Conservation (phyloP, 2,797 vertebrate genomes). For the Onychomys arenicola region DNA sequence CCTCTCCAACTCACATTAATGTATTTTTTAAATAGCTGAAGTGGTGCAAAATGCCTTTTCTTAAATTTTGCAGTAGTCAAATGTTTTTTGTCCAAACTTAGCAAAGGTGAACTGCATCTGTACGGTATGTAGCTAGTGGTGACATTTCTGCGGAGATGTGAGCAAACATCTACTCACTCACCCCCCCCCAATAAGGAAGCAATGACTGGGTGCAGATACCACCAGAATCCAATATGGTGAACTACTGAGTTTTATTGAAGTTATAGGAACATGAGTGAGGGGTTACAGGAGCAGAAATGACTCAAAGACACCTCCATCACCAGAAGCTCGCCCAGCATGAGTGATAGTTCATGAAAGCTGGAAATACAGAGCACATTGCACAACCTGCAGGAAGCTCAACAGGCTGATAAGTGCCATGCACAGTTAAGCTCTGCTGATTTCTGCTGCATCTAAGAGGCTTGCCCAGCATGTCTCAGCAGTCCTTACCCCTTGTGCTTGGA, state of each 20-base stretch:
- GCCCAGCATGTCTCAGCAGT: background rate
- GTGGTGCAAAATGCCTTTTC: background rate
- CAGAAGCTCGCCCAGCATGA: background rate
- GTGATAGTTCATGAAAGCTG: background rate
- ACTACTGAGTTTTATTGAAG: background rate
- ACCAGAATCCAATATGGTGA: background rate
- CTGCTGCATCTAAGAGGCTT: background rate
- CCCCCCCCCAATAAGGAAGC: background rate
- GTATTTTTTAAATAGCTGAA: background rate
- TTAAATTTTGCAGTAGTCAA: background rate
- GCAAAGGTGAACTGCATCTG: background rate
- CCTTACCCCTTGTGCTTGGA: background rate
- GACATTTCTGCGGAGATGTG: background rate
- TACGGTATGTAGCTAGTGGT: background rate
- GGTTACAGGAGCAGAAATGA: background rate
- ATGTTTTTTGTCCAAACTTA: background rate
- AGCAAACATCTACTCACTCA: background rate
- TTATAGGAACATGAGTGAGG: background rate
- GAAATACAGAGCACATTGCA: background rate
- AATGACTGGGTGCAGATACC: background rate
- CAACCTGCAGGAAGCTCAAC: background rate
- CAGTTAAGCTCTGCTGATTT: background rate
- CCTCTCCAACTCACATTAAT: background rate
- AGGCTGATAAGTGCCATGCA: background rate
- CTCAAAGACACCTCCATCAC: too few species aligned